Base-by-base conservation (phyloP, 1,140 invertebrate species). In the Zaprionus africanus region DNA sequence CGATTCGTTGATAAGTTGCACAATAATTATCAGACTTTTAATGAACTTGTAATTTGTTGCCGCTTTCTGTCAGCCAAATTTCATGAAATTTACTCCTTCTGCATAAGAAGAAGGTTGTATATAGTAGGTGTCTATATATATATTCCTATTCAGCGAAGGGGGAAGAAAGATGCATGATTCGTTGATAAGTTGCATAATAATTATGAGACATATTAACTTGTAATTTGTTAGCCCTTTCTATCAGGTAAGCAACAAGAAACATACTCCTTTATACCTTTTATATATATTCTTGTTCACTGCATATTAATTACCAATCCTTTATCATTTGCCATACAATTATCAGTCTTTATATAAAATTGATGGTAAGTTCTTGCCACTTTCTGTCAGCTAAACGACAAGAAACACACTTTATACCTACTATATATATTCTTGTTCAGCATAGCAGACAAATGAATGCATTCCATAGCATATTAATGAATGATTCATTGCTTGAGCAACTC, bases 41-140 rank as follows among this genome's bases (percentile, higher is more conserved):
- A 26, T 26, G 26, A 43, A 58, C 0, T 58, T 17, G 51, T 68
- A 38, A 68, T 53, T 68, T 60, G 66, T 26, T 5, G 49, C 36
- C 5, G 5, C 31, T 24, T 19, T 43, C 4, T 66, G 15, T 41
- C 22, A 22, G 22, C n/a, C n/a, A n/a, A n/a, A n/a, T n/a, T n/a
- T n/a, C n/a, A n/a, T n/a, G n/a, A n/a, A n/a, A n/a, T n/a, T n/a
- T n/a, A n/a, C n/a, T n/a, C n/a, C n/a, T n/a, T n/a, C n/a, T n/a
- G n/a, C n/a, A n/a, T n/a, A 22, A 22, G 22, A 22, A 22, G 22
- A 22, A 22, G 22, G 2, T 2, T 22, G 1, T 22, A 22, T 22
- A 22, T 22, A 22, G 22, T 22, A 2, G 2, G 22, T 22, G 22
- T n/a, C n/a, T 2, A 22, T 22, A 19, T 19, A 49, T 49, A 49